phyloP scores from a whole-genome alignment of 2,797 vertebrate species.

The Xenentodon cancila region DNA sequence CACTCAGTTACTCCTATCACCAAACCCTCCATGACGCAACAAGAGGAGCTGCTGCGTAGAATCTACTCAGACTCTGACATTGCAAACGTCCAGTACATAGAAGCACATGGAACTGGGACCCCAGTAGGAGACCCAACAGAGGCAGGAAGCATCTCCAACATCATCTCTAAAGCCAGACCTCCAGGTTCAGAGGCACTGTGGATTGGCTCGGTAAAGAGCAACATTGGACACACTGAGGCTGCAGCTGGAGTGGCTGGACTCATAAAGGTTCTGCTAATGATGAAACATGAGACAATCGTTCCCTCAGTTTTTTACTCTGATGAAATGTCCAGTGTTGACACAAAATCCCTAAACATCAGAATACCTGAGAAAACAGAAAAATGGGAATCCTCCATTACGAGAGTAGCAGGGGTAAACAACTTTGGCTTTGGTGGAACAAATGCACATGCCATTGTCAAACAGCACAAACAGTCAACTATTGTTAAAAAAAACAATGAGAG shows the following conservation, averaged over 20 bases:
- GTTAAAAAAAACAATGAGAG: slow-evolving; percentile 43
- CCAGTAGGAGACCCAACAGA: slow-evolving; percentile 85
- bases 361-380: slow-evolving; percentile 78
- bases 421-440: slow-evolving; percentile 94
- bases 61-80: slow-evolving; percentile 83
- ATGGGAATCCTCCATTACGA: slow-evolving; percentile 75
- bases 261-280: slow-evolving; percentile 93
- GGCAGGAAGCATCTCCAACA: slow-evolving; percentile 82
- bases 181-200: slow-evolving; percentile 62
- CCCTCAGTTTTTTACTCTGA: slow-evolving; percentile 86
- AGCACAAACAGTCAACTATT: slow-evolving; percentile 68
- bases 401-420: slow-evolving; percentile 87
- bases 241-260: slow-evolving; percentile 89
- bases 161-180: slow-evolving; percentile 80
- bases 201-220: slow-evolving; percentile 90
- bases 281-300: slow-evolving; percentile 87
- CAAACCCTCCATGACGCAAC: slow-evolving; percentile 86
- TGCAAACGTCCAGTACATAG: slow-evolving; percentile 84
- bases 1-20: slow-evolving; percentile 85
- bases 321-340: slow-evolving; percentile 78
- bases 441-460: slow-evolving; percentile 84
- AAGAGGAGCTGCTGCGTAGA: slow-evolving; percentile 83
- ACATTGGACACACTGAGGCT: slow-evolving; percentile 91
- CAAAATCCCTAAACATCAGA: slow-evolving; percentile 78
- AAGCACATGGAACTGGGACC: slow-evolving; percentile 91